These are phyloP conservation scores for Buathra laborator DNA, from an alignment of 2,888 invertebrate genomes.

Conservation along the genomic window DNA sequence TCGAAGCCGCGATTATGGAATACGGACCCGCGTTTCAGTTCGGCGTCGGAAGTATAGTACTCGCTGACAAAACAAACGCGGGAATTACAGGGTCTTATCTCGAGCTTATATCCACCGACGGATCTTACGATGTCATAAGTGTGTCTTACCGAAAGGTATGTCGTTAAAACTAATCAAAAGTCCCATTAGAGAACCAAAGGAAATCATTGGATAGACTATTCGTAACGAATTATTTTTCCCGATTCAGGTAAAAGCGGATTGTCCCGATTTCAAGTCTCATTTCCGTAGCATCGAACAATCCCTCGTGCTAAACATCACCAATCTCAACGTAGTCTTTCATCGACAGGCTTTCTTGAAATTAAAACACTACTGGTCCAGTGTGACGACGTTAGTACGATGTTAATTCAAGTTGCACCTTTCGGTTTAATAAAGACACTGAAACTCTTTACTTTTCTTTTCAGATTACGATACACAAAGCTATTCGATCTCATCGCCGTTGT, in stretches of 20 bases:
- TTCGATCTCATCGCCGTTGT: slow-evolving; percentile 72
- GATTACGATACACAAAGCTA: slow-evolving; percentile 75
- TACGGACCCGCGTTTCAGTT: slow-evolving; percentile 93
- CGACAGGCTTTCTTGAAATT: slow-evolving; percentile 91
- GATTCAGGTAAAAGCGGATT: slow-evolving; percentile 90
- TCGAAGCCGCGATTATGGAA: slow-evolving; percentile 92
- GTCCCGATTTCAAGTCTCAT: slow-evolving; percentile 93
- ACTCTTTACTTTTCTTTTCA: slow-evolving; percentile 64
- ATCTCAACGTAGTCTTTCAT: slow-evolving; percentile 89
- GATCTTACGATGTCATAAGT: slow-evolving; percentile 89
- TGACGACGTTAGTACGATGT: slow-evolving; percentile 86
- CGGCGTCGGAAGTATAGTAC: slow-evolving; percentile 88
- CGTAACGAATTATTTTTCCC: slow-evolving; percentile 13
- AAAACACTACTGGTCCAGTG: slow-evolving; percentile 87
- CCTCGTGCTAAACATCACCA: slow-evolving; percentile 90
- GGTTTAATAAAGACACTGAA: slow-evolving; percentile 61
- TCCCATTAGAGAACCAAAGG: background rate
- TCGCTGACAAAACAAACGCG: slow-evolving; percentile 92
- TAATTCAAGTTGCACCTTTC: slow-evolving; percentile 5
- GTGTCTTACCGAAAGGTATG: slow-evolving; percentile 92
- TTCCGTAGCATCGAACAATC: slow-evolving; percentile 94
- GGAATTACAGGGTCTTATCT: slow-evolving; percentile 91
- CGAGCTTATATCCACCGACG: slow-evolving; percentile 90
- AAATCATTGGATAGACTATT: background rate
- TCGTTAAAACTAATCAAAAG: slow-evolving; percentile 16